phyloP scores from a whole-genome alignment of 2,797 vertebrate species.

The Helicolenus hilgendorfi region DNA sequence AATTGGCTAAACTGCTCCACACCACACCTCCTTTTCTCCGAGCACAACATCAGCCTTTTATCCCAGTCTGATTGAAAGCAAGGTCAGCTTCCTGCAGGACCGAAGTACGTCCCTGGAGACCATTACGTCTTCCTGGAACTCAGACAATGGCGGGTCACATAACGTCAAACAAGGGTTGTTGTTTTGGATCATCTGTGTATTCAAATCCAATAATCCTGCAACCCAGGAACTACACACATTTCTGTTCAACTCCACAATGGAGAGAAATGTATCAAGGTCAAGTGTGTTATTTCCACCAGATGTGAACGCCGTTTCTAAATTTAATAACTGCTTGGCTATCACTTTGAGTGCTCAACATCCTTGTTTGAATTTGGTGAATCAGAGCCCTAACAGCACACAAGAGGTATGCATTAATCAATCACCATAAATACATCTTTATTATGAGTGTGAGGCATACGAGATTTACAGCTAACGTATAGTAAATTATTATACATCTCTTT shows the following conservation, averaged over 20 bases:
- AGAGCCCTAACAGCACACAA: constrained; percentile 23
- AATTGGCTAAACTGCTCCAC: constrained; percentile 47
- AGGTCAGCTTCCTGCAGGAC: constrained; percentile 61
- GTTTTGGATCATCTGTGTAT: constrained; percentile 19
- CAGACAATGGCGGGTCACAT: constrained; percentile 1
- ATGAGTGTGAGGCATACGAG: constrained; percentile 17
- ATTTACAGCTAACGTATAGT: constrained; percentile 64
- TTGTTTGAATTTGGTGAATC: constrained; percentile 65
- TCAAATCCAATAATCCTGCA: constrained; percentile 16
- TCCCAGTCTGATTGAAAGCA: constrained; percentile 45
- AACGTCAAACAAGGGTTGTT: constrained; percentile 14
- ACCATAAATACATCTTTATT: constrained; percentile 61
- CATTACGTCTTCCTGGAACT: constrained; percentile 41
- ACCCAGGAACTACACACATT: not conserved
- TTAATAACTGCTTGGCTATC: constrained; percentile 22
- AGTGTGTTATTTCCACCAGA: constrained; percentile 22
- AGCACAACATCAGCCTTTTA: constrained; percentile 62
- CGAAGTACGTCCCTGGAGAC: constrained; percentile 30
- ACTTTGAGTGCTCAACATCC: not conserved
- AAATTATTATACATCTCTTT: constrained; percentile 58
- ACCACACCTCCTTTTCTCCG: constrained; percentile 15
- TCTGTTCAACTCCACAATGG: not conserved
- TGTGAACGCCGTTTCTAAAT: constrained; percentile 24
- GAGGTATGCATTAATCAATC: constrained; percentile 58
- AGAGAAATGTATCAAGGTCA: constrained; percentile 52